Evolutionary conservation across 2,888 invertebrate genomes (phyloP).

Genomic region (Lasioglossum zephyrum): DNA sequence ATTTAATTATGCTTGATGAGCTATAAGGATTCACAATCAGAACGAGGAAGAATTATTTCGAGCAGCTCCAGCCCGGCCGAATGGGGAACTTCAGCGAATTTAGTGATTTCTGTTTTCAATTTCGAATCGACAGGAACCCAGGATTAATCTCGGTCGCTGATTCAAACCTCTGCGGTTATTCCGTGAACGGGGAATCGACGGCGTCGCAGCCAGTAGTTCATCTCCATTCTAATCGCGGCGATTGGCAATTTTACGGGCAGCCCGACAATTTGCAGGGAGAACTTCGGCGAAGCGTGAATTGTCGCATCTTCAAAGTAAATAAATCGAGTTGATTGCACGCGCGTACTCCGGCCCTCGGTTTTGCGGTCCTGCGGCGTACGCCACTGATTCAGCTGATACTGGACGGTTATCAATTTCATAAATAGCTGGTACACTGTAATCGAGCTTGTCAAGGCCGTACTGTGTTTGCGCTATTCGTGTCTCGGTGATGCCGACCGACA

Average conservation of each 20-base stretch:
- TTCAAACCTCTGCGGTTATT: slow-evolving; percentile 37
- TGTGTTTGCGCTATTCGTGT: slow-evolving; percentile 18
- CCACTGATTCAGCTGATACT: slow-evolving; percentile 8
- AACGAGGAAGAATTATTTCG: not conserved
- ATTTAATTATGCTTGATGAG: not conserved
- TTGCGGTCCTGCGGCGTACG: slow-evolving; percentile 43
- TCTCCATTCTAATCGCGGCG: slow-evolving; percentile 38
- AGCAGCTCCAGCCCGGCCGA: not conserved
- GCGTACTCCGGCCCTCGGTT: slow-evolving; percentile 46
- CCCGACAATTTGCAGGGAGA: slow-evolving; percentile 37
- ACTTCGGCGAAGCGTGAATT: slow-evolving; percentile 22
- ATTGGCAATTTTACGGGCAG: slow-evolving; percentile 56
- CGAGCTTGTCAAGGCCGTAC: slow-evolving; percentile 22
- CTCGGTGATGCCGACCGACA: slow-evolving; percentile 43
- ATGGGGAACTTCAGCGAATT: too few relatives aligned
- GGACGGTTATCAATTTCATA: slow-evolving; percentile 65
- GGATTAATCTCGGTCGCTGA: slow-evolving; percentile 17
- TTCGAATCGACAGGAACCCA: slow-evolving; percentile 22
- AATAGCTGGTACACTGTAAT: slow-evolving; percentile 39
- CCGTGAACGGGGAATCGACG: slow-evolving; percentile 11
- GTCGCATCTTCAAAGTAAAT: slow-evolving; percentile 54
- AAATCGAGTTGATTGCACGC: slow-evolving; percentile 60
- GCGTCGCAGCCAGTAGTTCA: slow-evolving; percentile 1
- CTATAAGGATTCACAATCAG: too few relatives aligned
- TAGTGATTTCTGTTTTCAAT: slow-evolving; percentile 11